Evolutionary conservation across 2,888 invertebrate genomes (phyloP), one percentile per base, ranked within the genome.

Genomic region (Drosophila fungiperda): DNA sequence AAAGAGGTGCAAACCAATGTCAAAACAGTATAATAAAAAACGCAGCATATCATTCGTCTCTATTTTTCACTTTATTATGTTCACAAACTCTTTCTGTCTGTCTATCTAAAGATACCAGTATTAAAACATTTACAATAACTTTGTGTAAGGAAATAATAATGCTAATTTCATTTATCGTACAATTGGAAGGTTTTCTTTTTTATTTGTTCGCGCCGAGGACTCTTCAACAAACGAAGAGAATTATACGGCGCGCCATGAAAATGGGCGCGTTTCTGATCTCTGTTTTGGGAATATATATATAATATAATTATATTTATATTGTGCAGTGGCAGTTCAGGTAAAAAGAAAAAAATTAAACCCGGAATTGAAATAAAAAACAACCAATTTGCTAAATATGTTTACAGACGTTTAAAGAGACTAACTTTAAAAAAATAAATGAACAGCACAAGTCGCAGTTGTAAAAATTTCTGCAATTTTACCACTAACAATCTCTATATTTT

Each of bases 211-310:
- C 61, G 58, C 26, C 48, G 48, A 40, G 20, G 20, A 32, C 60
- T 82, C 82, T 82, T 82, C 82, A 86, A 83, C 83, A 86, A 82
- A 82, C 82, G 87, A 82, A 82, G 82, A 82, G 83, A 77, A 67
- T 59, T 70, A 62, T 66, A 48, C 52, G 62, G 61, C 49, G 62
- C 59, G 55, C 52, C 64, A 59, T 54, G 63, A 61, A 61, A 29
- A 42, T 32, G 12, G 50, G 68, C 50, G 62, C 66, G 49, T 73
- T 66, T 42, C 38, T 42, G 32, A 29, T 20, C n/a, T 50, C n/a
- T n/a, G 40, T 17, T 29, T 26, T 35, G 26, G 42, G 62, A 54
- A 53, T 68, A 53, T 59, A 33, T 73, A 20, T 15, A 15, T 60
- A 33, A 26, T 17, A 36, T 36, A 38, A 11, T 17, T 23, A 23